Base-by-base conservation (phyloP, 2,113 vertebrate genomes). In the Onychorhynchus coronatus region DNA sequence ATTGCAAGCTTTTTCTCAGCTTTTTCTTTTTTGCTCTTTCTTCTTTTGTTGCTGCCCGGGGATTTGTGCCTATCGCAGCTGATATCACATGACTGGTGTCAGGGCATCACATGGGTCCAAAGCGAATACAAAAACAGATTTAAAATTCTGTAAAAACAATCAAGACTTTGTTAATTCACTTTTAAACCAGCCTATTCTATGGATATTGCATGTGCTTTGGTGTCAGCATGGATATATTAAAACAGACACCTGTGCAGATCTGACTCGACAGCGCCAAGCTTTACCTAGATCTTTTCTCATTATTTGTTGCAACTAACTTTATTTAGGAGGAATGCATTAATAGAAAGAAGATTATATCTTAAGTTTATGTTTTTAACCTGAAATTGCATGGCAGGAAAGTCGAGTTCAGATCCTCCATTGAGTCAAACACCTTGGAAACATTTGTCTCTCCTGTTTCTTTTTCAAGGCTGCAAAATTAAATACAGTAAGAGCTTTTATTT, bases 21-120 rank as follows among this genome's bases (percentile, higher is more conserved):
- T 98, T 98, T 98, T 98, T 96, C 97, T 98, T 97, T 98, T 93
- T 97, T 93, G 94, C 94, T 97, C 97, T 98, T 98, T 97, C 97
- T 98, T 98, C 98, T 98, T 98, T 98, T 99, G 98, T 98, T 98
- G 94, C 97, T 97, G 86, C 97, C 97, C 71, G 39, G 97, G 98
- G 98, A 98, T 98, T 98, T 98, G 98, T 98, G 97, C 98, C 98
- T 98, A 98, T 98, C 96, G 84, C 97, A 98, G 97, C 97, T 91
- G 42, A 44, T 97, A 97, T 98, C 98, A 98, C 98, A 98, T 98
- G 98, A 98, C 97, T 25, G 73, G 96, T 98, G 97, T 98, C 96
- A 98, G 96, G 97, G 93, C 97, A 97, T 99, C 98, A 98, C 98
- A 98, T 98, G 98, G 98, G 97, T 95, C 96, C 91, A 97, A 97